Conservation (phyloP, 2,888 invertebrate genomes). For the Steinernema carpocapsae region DNA sequence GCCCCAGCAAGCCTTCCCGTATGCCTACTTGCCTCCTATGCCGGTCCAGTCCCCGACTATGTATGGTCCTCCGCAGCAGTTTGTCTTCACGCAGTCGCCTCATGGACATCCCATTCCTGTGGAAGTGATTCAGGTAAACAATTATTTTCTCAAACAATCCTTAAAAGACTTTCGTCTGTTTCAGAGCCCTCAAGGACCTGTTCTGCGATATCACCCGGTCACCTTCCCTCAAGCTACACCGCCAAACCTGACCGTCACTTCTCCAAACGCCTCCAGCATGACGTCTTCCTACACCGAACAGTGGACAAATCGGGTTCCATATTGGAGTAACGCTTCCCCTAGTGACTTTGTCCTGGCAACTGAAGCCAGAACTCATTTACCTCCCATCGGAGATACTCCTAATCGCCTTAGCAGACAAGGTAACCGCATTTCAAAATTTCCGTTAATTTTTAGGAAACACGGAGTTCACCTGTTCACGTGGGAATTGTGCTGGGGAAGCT, state of each 20-base stretch:
- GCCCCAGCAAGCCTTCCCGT: conserved; percentile 1
- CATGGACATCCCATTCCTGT: conserved; percentile 29
- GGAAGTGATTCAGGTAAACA: conserved; percentile 27
- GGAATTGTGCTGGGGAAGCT: too few relatives aligned
- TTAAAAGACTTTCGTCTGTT: not conserved
- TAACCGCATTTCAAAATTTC: too few relatives aligned
- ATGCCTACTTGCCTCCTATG: conserved; percentile 27
- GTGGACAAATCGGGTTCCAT: conserved; percentile 29
- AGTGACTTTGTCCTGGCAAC: not conserved
- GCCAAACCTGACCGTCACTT: conserved; percentile 3
- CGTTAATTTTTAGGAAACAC: too few relatives aligned
- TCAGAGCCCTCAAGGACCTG: conserved; percentile 4
- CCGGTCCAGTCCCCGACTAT: conserved; percentile 26
- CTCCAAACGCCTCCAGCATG: not conserved
- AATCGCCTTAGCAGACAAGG: not conserved
- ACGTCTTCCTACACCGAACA: conserved; percentile 26
- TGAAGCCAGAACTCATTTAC: conserved; percentile 3
- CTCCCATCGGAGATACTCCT: not conserved
- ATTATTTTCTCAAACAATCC: not conserved
- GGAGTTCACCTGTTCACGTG: too few relatives aligned
- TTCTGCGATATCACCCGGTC: conserved; percentile 7
- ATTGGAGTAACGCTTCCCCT: conserved; percentile 18
- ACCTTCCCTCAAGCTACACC: conserved; percentile 1
- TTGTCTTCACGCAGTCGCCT: conserved; percentile 20
- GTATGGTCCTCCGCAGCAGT: conserved; percentile 30